These are phyloP conservation scores for Macroramphosus scolopax DNA, from an alignment of 2,797 vertebrate species.

Conservation along the genomic window DNA sequence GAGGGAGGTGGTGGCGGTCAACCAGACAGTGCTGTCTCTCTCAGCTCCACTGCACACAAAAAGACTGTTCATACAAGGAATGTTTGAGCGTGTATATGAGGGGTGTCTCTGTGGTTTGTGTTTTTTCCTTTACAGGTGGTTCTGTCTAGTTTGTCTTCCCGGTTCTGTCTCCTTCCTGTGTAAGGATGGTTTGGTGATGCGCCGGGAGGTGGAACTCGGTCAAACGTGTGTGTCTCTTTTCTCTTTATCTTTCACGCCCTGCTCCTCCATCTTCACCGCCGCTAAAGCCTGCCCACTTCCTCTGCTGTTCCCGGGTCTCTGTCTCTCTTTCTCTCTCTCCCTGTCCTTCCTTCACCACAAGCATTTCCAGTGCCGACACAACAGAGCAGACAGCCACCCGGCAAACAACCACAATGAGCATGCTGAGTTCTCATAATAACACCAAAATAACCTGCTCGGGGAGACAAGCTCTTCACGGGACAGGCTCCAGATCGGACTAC, in stretches of 20 bases:
- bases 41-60: conserved; percentile 65
- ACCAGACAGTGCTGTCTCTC: conserved; percentile 71
- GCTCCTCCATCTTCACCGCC: conserved; percentile 15
- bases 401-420: conserved; percentile 77
- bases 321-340: conserved; percentile 21
- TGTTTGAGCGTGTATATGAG: conserved; percentile 37
- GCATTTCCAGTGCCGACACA: conserved; percentile 67
- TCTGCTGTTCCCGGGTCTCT: conserved; percentile 9
- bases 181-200: conserved; percentile 45
- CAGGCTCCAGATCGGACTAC: conserved; percentile 33
- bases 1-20: conserved; percentile 58
- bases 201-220: conserved; percentile 16
- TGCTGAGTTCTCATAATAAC: conserved; percentile 78
- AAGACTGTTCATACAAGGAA: conserved; percentile 65
- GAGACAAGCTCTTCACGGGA: conserved; percentile 50
- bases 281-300: conserved; percentile 22
- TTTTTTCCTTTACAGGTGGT: conserved; percentile 70
- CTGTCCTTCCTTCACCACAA: conserved; percentile 63
- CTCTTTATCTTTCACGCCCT: too few species aligned
- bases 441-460: conserved; percentile 75
- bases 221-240: too few species aligned
- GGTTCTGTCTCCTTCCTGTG: conserved; percentile 63
- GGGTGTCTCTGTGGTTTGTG: conserved; percentile 52
- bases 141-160: conserved; percentile 57
- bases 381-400: conserved; percentile 64